Evolutionary conservation across 2,888 invertebrate genomes (phyloP).

Genomic region (Perithous albicinctus): DNA sequence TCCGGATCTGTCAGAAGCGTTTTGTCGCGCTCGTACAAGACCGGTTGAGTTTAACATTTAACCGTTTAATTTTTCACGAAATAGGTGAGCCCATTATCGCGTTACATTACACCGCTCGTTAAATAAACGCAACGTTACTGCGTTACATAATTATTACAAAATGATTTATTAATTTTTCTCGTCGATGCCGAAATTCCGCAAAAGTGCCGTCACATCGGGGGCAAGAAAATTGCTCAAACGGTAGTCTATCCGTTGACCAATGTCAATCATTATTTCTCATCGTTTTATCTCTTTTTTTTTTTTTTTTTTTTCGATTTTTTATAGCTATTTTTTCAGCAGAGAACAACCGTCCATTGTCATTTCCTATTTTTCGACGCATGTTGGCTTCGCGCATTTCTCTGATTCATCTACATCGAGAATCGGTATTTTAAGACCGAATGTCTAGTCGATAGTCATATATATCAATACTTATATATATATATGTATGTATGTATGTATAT

Average conservation of each 20-base stretch:
- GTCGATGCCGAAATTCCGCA: conserved; percentile 71
- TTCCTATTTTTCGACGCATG: conserved; percentile 30
- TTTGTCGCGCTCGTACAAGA: conserved; percentile 54
- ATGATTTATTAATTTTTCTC: conserved; percentile 21
- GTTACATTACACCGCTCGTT: background rate
- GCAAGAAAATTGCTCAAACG: conserved; percentile 74
- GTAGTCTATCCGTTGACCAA: conserved; percentile 68
- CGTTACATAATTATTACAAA: conserved; percentile 17
- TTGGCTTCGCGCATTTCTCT: conserved; percentile 7
- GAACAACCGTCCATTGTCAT: background rate
- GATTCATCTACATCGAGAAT: conserved; percentile 42
- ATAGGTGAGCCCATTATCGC: conserved; percentile 56
- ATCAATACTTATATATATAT: background rate
- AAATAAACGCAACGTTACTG: background rate
- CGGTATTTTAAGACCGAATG: conserved; percentile 51
- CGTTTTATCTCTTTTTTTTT: background rate
- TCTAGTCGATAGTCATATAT: conserved; percentile 22
- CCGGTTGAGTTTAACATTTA: conserved; percentile 41
- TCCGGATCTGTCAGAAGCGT: conserved; percentile 59
- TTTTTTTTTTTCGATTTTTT: conserved; percentile 1
- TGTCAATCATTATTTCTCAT: conserved; percentile 4
- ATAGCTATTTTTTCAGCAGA: background rate
- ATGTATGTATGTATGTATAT: no score
- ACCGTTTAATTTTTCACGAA: conserved; percentile 50
- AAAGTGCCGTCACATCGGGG: conserved; percentile 69